Evolutionary conservation across 1,140 invertebrate species (phyloP).

Genomic region (Phymastichus coffea): DNA sequence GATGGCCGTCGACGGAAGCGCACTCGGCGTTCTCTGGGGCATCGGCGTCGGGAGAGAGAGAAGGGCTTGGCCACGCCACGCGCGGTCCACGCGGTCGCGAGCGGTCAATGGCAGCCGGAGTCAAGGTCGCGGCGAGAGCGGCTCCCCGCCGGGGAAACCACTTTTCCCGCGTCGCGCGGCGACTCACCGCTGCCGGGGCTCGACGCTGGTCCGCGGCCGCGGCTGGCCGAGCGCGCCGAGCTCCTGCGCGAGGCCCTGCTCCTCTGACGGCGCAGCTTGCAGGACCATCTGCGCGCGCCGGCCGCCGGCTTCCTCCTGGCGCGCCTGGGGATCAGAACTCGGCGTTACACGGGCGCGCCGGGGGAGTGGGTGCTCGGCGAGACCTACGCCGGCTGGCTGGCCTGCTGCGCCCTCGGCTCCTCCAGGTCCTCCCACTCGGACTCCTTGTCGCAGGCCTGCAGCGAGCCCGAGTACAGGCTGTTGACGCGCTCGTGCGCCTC

Average conservation of each 20-base stretch:
- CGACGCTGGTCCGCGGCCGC: not conserved
- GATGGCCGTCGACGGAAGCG: not conserved
- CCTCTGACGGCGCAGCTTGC: slow-evolving; percentile 33
- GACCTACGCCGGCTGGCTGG: not conserved
- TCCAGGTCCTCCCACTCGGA: slow-evolving; percentile 50
- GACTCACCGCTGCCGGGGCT: not conserved
- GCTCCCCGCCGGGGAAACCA: too few species aligned
- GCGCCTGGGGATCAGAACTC: not conserved
- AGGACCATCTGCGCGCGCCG: slow-evolving; percentile 27
- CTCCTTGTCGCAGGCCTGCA: slow-evolving; percentile 34
- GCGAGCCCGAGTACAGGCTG: slow-evolving; percentile 47
- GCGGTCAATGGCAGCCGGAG: not conserved
- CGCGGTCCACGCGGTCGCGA: not conserved
- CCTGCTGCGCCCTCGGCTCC: slow-evolving; percentile 22
- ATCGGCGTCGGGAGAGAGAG: too few species aligned
- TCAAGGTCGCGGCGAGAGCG: not conserved
- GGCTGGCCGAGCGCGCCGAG: slow-evolving; percentile 21
- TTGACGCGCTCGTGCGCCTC: slow-evolving; percentile 48
- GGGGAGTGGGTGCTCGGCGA: not conserved
- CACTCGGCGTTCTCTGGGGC: too few species aligned
- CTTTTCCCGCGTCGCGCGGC: too few species aligned
- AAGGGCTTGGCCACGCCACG: too few species aligned
- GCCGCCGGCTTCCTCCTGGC: slow-evolving; percentile 29
- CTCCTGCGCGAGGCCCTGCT: slow-evolving; percentile 31
- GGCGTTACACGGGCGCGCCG: slow-evolving; percentile 13